A percentile compares a stretch with the other conserved stretches of the same genome.
Conservation (phyloP, 2,888 invertebrate species). For the Caradrina kadenii region DNA sequence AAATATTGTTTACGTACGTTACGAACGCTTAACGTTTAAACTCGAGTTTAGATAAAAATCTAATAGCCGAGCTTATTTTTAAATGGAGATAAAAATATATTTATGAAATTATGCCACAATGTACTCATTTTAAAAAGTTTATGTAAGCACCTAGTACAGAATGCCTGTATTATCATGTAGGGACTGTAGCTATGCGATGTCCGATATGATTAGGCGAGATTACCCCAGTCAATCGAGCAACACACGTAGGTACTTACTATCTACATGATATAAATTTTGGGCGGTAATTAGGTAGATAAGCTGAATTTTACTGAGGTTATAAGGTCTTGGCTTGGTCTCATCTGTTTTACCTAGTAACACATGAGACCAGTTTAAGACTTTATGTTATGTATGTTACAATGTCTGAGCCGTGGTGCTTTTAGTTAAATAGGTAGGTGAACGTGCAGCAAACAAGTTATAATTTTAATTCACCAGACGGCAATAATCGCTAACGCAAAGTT, state of each 20-base stretch:
- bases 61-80: slow-evolving; percentile 19
- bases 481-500: slow-evolving; percentile 18
- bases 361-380: not conserved
- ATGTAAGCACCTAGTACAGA: not conserved
- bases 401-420: not conserved
- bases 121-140: not conserved
- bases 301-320: no score
- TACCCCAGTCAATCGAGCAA: slow-evolving; percentile 2
- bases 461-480: slow-evolving; percentile 8
- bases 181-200: not conserved
- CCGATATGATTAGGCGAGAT: not conserved
- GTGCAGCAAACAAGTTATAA: not conserved
- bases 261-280: not conserved
- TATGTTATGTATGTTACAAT: not conserved
- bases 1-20: slow-evolving; percentile 23
- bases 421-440: not conserved
- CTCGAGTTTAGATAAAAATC: slow-evolving; percentile 20
- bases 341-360: no score
- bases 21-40: slow-evolving; percentile 24
- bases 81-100: slow-evolving; percentile 19
- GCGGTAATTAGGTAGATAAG: slow-evolving; percentile 4
- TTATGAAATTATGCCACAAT: not conserved
- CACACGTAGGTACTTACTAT: not conserved
- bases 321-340: no score
- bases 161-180: not conserved